These are phyloP conservation scores for Cheilosia variabilis DNA, from an alignment of 2,888 invertebrate species.

Conservation along the genomic window DNA sequence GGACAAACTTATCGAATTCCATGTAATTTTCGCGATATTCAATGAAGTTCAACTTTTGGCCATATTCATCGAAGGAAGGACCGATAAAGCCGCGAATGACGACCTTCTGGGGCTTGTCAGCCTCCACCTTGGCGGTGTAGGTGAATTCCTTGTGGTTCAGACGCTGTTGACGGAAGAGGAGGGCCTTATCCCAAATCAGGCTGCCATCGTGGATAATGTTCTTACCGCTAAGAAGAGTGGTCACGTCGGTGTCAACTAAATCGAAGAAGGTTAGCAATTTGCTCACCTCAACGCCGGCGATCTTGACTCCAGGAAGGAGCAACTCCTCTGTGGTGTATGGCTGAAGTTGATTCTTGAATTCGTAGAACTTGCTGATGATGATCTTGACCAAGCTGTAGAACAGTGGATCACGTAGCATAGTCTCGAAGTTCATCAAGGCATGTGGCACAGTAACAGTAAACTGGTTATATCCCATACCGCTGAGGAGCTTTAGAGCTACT, in stretches of 20 bases:
- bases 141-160: constrained; percentile 88
- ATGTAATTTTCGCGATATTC: constrained; percentile 87
- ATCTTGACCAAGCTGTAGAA: constrained; percentile 89
- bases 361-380: constrained; percentile 85
- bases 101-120: constrained; percentile 85
- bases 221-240: constrained; percentile 85
- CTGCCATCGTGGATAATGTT: constrained; percentile 83
- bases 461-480: constrained; percentile 77
- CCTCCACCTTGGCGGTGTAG: constrained; percentile 85
- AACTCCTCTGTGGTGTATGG: constrained; percentile 87
- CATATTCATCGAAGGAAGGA: constrained; percentile 87
- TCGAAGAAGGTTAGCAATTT: constrained; percentile 90
- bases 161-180: constrained; percentile 86
- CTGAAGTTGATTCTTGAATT: constrained; percentile 86
- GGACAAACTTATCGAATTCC: constrained; percentile 87
- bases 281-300: constrained; percentile 87
- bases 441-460: constrained; percentile 85
- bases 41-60: constrained; percentile 85
- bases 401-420: constrained; percentile 89
- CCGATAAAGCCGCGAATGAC: constrained; percentile 88
- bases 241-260: constrained; percentile 87
- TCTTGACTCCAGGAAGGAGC: constrained; percentile 86
- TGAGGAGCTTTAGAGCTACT: constrained; percentile 79
- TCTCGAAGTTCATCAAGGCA: constrained; percentile 87
- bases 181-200: constrained; percentile 80